phyloP scores from a whole-genome alignment of 2,888 invertebrate species.

The Chrysotoxum bicinctum region DNA sequence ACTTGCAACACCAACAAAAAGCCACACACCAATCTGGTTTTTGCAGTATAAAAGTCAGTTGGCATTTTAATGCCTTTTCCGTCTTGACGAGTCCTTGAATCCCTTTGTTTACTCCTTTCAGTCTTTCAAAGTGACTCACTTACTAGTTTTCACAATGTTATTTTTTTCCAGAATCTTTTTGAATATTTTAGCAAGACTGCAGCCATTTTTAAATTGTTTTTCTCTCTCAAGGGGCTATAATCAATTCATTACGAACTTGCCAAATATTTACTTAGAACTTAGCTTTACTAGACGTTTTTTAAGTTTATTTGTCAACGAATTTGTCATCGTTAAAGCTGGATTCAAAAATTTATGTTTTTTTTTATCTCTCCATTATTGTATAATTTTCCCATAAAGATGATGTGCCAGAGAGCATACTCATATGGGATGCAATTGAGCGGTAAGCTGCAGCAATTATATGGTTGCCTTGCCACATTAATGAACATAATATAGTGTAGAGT shows the following conservation, averaged over 20 bases:
- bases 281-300: constrained; percentile 1
- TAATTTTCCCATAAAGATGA: constrained; percentile 32
- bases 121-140: constrained; percentile 30
- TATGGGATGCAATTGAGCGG: constrained; percentile 46
- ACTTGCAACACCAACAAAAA: not conserved
- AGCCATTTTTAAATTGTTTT: not conserved
- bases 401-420: constrained; percentile 16
- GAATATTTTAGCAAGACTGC: not conserved
- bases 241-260: constrained; percentile 2
- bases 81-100: constrained; percentile 12
- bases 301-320: not conserved
- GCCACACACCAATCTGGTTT: constrained; percentile 47
- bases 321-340: not conserved
- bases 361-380: not conserved
- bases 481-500: not conserved
- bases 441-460: constrained; percentile 64
- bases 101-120: constrained; percentile 50
- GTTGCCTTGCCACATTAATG: constrained; percentile 68
- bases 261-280: constrained; percentile 57
- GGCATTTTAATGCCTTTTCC: constrained; percentile 21
- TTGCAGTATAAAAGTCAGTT: constrained; percentile 7
- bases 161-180: not conserved
- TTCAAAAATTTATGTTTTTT: not conserved
- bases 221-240: not conserved
- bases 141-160: constrained; percentile 20